Evolutionary conservation across 1,140 invertebrate genomes (phyloP).

Genomic region (Lasioglossum baleicum): DNA sequence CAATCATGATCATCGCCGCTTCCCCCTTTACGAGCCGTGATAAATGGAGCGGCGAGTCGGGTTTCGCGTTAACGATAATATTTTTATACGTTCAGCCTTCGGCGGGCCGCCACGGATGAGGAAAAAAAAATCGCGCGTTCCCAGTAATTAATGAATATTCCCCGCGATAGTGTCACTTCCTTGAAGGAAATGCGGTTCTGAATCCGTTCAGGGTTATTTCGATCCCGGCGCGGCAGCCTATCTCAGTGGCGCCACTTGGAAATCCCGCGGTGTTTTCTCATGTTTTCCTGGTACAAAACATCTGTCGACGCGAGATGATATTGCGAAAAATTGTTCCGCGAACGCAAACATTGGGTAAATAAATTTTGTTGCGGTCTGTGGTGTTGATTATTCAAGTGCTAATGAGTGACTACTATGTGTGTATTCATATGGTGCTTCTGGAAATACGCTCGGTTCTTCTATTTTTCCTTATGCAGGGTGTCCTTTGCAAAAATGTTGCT

Average conservation of each 20-base stretch:
- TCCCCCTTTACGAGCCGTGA: background rate
- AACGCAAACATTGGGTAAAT: too few relatives aligned
- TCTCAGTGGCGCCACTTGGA: background rate
- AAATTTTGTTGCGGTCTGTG: too few relatives aligned
- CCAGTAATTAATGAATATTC: conserved; percentile 33
- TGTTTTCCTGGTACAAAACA: conserved; percentile 9
- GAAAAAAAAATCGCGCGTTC: conserved; percentile 3
- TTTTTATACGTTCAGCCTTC: background rate
- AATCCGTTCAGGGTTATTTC: conserved; percentile 27
- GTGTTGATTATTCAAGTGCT: too few relatives aligned
- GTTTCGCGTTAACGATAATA: background rate
- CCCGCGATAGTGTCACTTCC: conserved; percentile 26
- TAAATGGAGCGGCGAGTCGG: background rate
- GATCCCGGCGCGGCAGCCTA: conserved; percentile 9
- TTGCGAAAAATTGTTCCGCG: too few relatives aligned
- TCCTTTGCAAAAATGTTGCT: too few relatives aligned
- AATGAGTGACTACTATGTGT: too few relatives aligned
- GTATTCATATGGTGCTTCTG: too few relatives aligned
- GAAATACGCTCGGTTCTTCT: too few relatives aligned
- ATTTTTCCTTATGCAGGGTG: too few relatives aligned
- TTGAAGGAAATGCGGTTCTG: conserved; percentile 32
- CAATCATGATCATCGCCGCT: too few relatives aligned
- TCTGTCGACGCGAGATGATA: background rate
- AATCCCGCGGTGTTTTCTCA: background rate
- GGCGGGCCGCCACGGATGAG: background rate